Conservation (phyloP, 2,113 vertebrate species). For the Aphelocoma coerulescens region DNA sequence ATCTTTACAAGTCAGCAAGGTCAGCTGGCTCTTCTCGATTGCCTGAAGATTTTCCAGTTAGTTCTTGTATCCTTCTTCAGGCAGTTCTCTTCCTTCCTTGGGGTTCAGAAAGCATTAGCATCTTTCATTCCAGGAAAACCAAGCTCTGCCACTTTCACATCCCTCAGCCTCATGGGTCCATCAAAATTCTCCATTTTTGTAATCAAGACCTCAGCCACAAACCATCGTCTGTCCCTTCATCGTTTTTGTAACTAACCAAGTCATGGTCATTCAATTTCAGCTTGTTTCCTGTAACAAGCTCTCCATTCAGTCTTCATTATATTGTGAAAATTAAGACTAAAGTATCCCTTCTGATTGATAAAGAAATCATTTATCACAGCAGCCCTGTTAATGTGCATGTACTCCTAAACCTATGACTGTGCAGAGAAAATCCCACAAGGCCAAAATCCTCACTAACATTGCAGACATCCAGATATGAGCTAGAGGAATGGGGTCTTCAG, state of each 20-base stretch:
- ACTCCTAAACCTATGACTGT: not conserved
- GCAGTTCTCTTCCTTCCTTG: not conserved
- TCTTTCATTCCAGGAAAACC: not conserved
- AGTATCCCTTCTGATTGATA: not conserved
- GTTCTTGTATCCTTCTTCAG: not conserved
- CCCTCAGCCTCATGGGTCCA: not conserved
- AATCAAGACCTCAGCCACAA: not conserved
- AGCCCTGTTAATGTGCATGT: not conserved
- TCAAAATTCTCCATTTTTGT: not conserved
- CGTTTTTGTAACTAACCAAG: not conserved
- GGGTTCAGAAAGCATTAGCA: not conserved
- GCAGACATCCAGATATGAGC: not conserved
- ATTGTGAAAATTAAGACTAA: not conserved
- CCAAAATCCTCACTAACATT: not conserved
- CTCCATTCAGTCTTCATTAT: not conserved
- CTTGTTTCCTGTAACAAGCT: not conserved
- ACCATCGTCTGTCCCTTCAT: not conserved
- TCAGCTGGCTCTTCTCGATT: not conserved
- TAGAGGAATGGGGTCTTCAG: not conserved
- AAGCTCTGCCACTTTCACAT: not conserved
- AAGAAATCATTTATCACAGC: not conserved
- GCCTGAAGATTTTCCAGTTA: not conserved
- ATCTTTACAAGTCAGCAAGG: not conserved
- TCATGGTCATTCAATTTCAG: not conserved
- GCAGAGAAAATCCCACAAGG: not conserved